Conservation (phyloP, 37 sponge, comb jelly and placozoan species). For the Mnemiopsis leidyi region DNA sequence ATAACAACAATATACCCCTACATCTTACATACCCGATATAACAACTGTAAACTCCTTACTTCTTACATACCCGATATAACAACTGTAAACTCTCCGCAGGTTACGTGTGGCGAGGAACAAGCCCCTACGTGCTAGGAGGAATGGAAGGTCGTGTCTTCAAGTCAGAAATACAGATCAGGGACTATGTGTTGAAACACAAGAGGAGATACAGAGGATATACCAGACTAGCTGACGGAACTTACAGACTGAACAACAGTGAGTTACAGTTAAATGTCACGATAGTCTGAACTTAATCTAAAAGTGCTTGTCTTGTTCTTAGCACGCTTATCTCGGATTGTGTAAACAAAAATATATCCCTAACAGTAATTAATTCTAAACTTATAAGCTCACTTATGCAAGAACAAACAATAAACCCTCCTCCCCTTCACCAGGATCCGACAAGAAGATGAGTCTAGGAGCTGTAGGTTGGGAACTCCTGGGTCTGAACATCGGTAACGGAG, state of each 20-base stretch:
- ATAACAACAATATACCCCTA: too few relatives aligned
- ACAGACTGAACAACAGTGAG: not conserved
- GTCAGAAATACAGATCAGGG: not conserved
- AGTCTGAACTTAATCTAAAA: too few relatives aligned
- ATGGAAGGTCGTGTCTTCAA: not conserved
- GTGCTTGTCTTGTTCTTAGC: too few relatives aligned
- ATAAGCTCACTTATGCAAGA: too few relatives aligned
- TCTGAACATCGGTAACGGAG: not conserved
- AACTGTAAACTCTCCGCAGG: not conserved
- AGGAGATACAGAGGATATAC: not conserved
- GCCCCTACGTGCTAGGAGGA: slow-evolving; percentile 5
- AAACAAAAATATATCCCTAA: too few relatives aligned
- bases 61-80: too few relatives aligned
- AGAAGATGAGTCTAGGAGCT: not conserved
- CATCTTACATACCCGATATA: too few relatives aligned
- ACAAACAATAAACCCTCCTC: too few relatives aligned
- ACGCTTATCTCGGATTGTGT: too few relatives aligned
- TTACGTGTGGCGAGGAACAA: not conserved
- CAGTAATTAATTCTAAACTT: too few relatives aligned
- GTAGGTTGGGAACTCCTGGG: slow-evolving; percentile 18
- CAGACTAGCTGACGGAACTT: not conserved
- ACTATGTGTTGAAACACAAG: not conserved
- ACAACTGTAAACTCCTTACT: too few relatives aligned
- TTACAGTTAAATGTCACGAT: too few relatives aligned
- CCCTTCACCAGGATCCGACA: not conserved